These are phyloP conservation scores for Lontra canadensis DNA, from an alignment of 2,113 vertebrate genomes.

Conservation along the genomic window DNA sequence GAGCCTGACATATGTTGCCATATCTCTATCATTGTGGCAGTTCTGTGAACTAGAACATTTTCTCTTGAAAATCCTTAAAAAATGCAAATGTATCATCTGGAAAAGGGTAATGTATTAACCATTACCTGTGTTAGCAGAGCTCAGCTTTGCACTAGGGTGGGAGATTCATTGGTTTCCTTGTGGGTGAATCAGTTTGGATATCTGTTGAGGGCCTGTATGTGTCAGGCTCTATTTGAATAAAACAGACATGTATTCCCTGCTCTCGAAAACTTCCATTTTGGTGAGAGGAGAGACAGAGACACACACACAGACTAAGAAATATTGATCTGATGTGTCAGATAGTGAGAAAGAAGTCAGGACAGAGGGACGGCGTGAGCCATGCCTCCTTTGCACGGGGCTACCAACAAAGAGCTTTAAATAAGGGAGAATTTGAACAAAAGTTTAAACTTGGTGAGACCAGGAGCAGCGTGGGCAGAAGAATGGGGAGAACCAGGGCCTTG, in stretches of 20 bases:
- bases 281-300: neutral
- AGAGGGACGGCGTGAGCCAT: neutral
- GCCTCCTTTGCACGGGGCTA: neutral
- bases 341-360: neutral
- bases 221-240: neutral
- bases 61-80: slow-evolving; percentile 2
- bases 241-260: neutral
- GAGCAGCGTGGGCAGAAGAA: neutral
- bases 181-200: neutral
- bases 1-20: neutral
- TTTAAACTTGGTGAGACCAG: neutral
- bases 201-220: neutral
- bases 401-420: neutral
- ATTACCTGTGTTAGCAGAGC: neutral
- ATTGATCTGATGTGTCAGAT: neutral
- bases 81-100: neutral
- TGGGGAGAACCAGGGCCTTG: neutral
- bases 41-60: neutral
- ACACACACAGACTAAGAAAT: neutral
- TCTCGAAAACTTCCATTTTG: neutral
- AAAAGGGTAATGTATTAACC: neutral
- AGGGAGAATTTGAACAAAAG: neutral
- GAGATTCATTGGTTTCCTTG: neutral
- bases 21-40: neutral
- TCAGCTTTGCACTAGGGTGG: neutral